phyloP scores from a whole-genome alignment of 2,888 invertebrate species.

The Drosophila limbata region DNA sequence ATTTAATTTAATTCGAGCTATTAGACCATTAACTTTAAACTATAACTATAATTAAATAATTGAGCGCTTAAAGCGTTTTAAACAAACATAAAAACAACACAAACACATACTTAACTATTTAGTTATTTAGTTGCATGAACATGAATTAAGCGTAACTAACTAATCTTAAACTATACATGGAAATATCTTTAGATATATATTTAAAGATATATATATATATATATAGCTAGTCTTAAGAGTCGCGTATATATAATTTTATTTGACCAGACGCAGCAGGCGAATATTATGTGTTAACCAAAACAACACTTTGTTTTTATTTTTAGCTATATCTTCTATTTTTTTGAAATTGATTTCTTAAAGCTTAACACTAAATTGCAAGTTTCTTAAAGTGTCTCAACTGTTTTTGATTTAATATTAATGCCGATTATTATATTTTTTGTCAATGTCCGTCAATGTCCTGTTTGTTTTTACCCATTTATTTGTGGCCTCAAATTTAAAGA shows the following conservation, averaged over 20 bases:
- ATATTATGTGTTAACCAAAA: constrained; percentile 22
- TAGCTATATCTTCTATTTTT: no score
- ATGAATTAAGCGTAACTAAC: constrained; percentile 17
- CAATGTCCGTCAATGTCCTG: constrained; percentile 3
- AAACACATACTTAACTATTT: constrained; percentile 22
- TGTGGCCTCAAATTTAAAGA: constrained; percentile 39
- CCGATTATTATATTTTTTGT: background rate
- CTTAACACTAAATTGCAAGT: background rate
- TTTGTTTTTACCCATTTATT: background rate
- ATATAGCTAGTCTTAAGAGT: constrained; percentile 43
- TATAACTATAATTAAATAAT: background rate
- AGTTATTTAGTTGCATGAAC: constrained; percentile 33
- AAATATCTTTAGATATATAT: constrained; percentile 10
- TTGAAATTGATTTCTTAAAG: background rate
- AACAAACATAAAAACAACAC: constrained; percentile 14
- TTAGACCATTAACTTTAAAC: constrained; percentile 6
- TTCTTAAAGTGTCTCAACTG: constrained; percentile 8
- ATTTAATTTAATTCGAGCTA: constrained; percentile 32
- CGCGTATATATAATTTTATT: constrained; percentile 28
- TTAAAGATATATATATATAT: background rate
- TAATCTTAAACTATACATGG: constrained; percentile 6
- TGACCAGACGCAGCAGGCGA: constrained; percentile 45
- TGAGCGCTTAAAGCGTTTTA: constrained; percentile 34
- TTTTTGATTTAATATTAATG: background rate
- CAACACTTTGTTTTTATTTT: background rate